phyloP scores from a whole-genome alignment of 2,797 vertebrate genomes.

The Acipenser oxyrinchus region DNA sequence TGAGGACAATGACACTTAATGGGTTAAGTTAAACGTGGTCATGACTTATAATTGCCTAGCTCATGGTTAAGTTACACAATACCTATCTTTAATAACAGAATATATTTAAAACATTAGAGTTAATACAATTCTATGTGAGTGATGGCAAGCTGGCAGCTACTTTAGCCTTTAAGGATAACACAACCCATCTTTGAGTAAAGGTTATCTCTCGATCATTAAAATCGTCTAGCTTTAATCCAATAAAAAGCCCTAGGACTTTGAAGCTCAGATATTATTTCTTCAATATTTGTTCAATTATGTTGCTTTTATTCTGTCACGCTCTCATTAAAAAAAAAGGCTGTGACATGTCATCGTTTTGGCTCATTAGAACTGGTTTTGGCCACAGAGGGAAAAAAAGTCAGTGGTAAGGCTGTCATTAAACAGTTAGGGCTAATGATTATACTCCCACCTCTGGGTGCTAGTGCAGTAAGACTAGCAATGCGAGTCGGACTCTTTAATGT shows the following conservation, averaged over 20 bases:
- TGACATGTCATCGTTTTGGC: constrained; percentile 4
- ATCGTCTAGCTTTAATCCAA: constrained; percentile 34
- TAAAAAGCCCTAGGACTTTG: constrained; percentile 28
- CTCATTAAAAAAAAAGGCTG: constrained; percentile 17
- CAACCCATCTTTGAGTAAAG: too few species aligned
- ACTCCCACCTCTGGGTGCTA: constrained; percentile 8
- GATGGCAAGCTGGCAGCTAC: too few species aligned
- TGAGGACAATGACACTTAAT: too few species aligned
- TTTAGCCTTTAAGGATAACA: too few species aligned
- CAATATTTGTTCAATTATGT: constrained; percentile 26
- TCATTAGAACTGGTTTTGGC: constrained; percentile 14
- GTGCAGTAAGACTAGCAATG: constrained; percentile 4
- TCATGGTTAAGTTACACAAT: too few species aligned
- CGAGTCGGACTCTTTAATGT: constrained; percentile 6
- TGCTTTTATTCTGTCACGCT: constrained; percentile 22
- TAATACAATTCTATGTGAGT: too few species aligned
- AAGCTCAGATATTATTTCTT: constrained; percentile 22
- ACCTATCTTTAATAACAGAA: too few species aligned
- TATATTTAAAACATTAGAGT: too few species aligned
- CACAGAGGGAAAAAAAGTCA: constrained; percentile 1
- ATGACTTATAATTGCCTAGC: too few species aligned
- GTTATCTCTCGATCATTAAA: constrained; percentile 23
- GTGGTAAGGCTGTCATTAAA: constrained; percentile 12
- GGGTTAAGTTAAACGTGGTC: too few species aligned
- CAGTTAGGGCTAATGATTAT: constrained; percentile 17